phyloP scores from a whole-genome alignment of 2,888 invertebrate genomes.

The Agriopis marginaria region DNA sequence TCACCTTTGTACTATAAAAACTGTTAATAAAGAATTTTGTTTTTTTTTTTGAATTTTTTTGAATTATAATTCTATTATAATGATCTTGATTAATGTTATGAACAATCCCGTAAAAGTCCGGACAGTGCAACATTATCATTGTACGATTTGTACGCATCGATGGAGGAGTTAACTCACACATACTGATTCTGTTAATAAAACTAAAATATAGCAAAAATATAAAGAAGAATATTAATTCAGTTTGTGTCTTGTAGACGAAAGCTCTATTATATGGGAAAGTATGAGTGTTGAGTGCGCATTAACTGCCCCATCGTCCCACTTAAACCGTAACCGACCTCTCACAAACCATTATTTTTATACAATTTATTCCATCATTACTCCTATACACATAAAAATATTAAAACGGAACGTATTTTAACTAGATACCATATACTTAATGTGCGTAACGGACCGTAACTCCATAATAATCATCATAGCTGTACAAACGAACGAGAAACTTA shows the following conservation, averaged over 20 bases:
- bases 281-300: conserved; percentile 29
- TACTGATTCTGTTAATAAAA: conserved; percentile 3
- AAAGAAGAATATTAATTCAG: not conserved
- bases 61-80: too few relatives aligned
- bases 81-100: conserved; percentile 30
- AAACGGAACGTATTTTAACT: conserved; percentile 68
- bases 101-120: conserved; percentile 44
- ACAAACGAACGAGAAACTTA: conserved; percentile 61
- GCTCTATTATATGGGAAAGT: not conserved
- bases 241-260: not conserved
- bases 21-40: too few relatives aligned
- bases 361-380: conserved; percentile 60
- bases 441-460: conserved; percentile 73
- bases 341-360: conserved; percentile 64
- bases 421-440: conserved; percentile 67
- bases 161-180: conserved; percentile 47
- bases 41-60: too few relatives aligned
- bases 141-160: conserved; percentile 48
- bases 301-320: conserved; percentile 46
- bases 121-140: conserved; percentile 57
- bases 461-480: conserved; percentile 69
- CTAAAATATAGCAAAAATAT: not conserved
- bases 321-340: conserved; percentile 55
- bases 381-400: conserved; percentile 78
- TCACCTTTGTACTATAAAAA: too few relatives aligned